Base-by-base conservation (phyloP, 2,797 vertebrate species). In the Hoplostethus atlanticus region DNA sequence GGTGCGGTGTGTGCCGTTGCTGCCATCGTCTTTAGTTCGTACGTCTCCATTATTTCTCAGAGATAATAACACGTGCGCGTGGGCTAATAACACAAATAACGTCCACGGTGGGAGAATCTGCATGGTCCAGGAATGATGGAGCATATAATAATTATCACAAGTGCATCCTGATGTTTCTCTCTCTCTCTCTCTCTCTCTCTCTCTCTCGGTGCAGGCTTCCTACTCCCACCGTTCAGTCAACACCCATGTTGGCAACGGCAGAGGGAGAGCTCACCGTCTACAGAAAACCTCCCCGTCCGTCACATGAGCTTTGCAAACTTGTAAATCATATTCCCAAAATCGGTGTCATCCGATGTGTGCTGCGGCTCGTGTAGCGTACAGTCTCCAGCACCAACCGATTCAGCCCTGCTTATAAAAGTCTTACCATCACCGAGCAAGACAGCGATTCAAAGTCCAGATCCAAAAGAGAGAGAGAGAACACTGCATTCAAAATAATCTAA, bases 51-150 rank as follows among this genome's bases (percentile, higher is more conserved):
- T 73, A 55, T 79, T 79, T 52, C 78, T 84, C 11, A 90, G 64
- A 16, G 89, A 85, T 17, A 90, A 34, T 0, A 91, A 58, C 7
- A 91, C 86, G 13, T 84, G 81, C 5, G 84, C 70, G 4, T 90
- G 85, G 58, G 84, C 90, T 3, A 91, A 31, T 11, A 94, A 64
- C 66, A 92, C 77, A 67, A 94, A 86, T 44, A 94, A 57, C 77
- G 89, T 85, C 88, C 85, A 73, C 15, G 84, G 79, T 74, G 80
- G 89, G 80, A 92, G 81, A 81, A 86, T 78, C 87, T 89, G 93
- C 94, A 95, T 95, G 86, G 80, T 94, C 89, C 89, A 68, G 81
- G 64, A 53, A 65, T 81, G 42, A 57, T 36, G 64, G 70, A 68
- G 86, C 68, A 71, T 83, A 70, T 79, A 54, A 56, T 21, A 76